phyloP scores from a whole-genome alignment of 2,888 invertebrate species.

The Dysmachus trigonus region DNA sequence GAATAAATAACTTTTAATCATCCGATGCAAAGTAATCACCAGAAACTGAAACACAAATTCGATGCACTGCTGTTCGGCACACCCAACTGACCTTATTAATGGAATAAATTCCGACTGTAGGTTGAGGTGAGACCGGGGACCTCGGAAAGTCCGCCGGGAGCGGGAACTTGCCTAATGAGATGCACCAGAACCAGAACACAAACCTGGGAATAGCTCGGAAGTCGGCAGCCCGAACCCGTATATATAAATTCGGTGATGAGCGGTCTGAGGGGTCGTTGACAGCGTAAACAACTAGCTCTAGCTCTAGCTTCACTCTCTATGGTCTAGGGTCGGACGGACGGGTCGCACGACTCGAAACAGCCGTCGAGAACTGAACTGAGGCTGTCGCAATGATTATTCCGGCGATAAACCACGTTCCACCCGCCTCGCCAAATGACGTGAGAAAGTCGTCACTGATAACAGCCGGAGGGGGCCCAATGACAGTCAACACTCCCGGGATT shows the following conservation, averaged over 20 bases:
- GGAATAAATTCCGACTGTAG: conserved; percentile 1
- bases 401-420: conserved; percentile 10
- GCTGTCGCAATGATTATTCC: conserved; percentile 13
- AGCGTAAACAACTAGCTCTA: not conserved
- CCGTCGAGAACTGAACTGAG: not conserved
- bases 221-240: not conserved
- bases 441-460: conserved; percentile 31
- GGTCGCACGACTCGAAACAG: not conserved
- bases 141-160: not conserved
- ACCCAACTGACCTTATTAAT: conserved; percentile 16
- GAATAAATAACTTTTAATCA: not conserved
- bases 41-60: not conserved
- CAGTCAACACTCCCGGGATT: conserved; percentile 6
- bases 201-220: conserved; percentile 27
- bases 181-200: conserved; percentile 16
- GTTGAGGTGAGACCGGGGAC: not conserved
- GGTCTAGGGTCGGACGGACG: not conserved
- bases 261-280: conserved; percentile 2
- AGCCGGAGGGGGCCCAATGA: not conserved
- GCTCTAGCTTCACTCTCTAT: not conserved
- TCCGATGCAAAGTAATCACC: conserved; percentile 25
- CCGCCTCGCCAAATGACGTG: conserved; percentile 17
- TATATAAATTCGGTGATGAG: conserved; percentile 2
- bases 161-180: conserved; percentile 34
- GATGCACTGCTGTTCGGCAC: conserved; percentile 3